Percentiles rank a stretch among this genome's conserved stretches.
phyloP scores from a whole-genome alignment of 2,888 invertebrate genomes.

The Acrobasis suavella region DNA sequence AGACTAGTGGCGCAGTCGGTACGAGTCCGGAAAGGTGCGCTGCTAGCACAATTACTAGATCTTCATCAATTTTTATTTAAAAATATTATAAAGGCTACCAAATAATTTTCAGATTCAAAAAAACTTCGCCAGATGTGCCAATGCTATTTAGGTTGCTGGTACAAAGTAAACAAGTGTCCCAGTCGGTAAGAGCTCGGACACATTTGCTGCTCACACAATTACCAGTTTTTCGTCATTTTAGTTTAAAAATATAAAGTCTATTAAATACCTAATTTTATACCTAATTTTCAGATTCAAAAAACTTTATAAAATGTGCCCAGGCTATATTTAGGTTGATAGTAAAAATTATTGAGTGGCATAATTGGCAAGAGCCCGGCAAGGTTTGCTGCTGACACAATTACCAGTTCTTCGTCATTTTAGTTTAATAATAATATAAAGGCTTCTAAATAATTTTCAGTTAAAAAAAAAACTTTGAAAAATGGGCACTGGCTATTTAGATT shows the following conservation, averaged over 20 bases:
- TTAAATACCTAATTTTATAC: no score
- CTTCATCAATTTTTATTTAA: no score
- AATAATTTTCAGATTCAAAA: no score
- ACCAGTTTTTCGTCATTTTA: constrained; percentile 26
- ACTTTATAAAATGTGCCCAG: neutral
- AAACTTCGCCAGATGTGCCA: neutral
- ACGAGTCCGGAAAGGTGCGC: no score
- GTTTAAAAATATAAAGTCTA: no score
- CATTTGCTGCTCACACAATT: constrained; percentile 73
- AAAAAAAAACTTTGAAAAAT: neutral
- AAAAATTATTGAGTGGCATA: constrained; percentile 51
- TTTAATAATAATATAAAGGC: neutral
- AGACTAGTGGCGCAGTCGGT: no score
- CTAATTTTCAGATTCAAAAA: neutral
- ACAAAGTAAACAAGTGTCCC: constrained; percentile 52
- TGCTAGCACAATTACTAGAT: no score
- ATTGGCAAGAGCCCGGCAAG: constrained; percentile 53
- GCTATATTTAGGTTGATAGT: constrained; percentile 32
- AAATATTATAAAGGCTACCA: no score
- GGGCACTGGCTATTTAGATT: constrained; percentile 31
- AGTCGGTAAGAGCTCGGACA: constrained; percentile 51
- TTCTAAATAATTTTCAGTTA: neutral
- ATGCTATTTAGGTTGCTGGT: constrained; percentile 34
- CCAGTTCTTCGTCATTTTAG: constrained; percentile 26
- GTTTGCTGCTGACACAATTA: constrained; percentile 74